These are phyloP conservation scores for Conopomorpha cramerella DNA, from an alignment of 1,140 invertebrate genomes.

Conservation along the genomic window DNA sequence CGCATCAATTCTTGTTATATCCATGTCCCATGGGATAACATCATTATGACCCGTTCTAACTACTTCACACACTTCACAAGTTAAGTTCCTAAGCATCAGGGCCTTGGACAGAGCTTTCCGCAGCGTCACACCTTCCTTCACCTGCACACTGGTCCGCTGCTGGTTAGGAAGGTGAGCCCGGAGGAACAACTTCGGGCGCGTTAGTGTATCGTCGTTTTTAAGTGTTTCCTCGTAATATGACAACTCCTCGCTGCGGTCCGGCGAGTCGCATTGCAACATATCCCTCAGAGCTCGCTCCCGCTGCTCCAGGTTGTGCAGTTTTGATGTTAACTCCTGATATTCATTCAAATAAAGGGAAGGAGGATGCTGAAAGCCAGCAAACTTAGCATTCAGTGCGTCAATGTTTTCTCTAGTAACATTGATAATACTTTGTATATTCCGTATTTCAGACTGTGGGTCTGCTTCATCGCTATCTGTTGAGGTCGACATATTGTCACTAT, in stretches of 20 bases:
- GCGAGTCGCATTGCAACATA: constrained; percentile 60
- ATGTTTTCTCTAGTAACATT: constrained; percentile 90
- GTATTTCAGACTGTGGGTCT: constrained; percentile 76
- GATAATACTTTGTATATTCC: constrained; percentile 91
- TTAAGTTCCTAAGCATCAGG: constrained; percentile 86
- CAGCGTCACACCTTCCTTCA: constrained; percentile 79
- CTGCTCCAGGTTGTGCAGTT: constrained; percentile 86
- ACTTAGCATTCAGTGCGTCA: constrained; percentile 87
- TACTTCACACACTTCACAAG: constrained; percentile 89
- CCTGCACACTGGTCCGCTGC: constrained; percentile 88
- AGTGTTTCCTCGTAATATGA: constrained; percentile 42
- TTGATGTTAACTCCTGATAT: constrained; percentile 89
- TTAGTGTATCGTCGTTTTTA: constrained; percentile 62
- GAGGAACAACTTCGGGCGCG: constrained; percentile 76
- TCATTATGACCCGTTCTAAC: constrained; percentile 69
- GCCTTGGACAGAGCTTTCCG: constrained; percentile 88
- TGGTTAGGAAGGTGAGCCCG: constrained; percentile 90
- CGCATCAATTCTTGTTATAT: constrained; percentile 83
- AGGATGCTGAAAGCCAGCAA: constrained; percentile 84
- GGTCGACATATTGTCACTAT: constrained; percentile 60
- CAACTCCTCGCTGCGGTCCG: constrained; percentile 44
- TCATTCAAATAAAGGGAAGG: constrained; percentile 84
- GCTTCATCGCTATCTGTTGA: constrained; percentile 65
- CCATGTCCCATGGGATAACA: constrained; percentile 85
- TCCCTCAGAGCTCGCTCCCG: constrained; percentile 85